These are phyloP conservation scores for Drosophila yakuba DNA, from an alignment of 1,140 invertebrate species.

Conservation along the genomic window DNA sequence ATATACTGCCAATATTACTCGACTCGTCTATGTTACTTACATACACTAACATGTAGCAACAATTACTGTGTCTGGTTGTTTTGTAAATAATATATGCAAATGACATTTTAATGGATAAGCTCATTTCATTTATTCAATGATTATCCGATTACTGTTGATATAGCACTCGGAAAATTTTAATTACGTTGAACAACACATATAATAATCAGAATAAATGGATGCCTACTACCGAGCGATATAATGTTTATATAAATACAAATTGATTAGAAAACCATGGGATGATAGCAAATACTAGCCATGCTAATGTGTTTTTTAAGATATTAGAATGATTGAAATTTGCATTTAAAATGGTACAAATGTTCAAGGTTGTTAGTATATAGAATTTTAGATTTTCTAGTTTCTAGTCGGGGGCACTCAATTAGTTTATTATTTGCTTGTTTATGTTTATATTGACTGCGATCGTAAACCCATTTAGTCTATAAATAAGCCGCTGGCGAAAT, in stretches of 20 bases:
- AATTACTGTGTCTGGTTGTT: neutral
- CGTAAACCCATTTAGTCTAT: slow-evolving; percentile 25
- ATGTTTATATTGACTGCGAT: slow-evolving; percentile 29
- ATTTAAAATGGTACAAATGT: neutral
- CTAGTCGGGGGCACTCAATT: slow-evolving; percentile 7
- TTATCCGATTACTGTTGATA: neutral
- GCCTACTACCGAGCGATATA: neutral
- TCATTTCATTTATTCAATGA: neutral
- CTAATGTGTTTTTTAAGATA: neutral
- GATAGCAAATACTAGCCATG: no score
- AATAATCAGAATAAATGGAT: neutral
- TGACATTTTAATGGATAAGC: slow-evolving; percentile 1
- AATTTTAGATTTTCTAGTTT: slow-evolving; percentile 8
- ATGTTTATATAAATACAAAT: neutral
- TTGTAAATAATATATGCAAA: neutral
- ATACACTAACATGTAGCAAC: neutral
- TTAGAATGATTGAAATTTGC: neutral
- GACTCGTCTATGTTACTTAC: neutral
- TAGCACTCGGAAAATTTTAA: neutral
- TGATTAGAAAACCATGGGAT: neutral
- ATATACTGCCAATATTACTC: neutral
- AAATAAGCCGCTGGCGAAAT: slow-evolving; percentile 1
- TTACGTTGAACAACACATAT: no score
- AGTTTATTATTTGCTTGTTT: slow-evolving; percentile 29
- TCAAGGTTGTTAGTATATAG: slow-evolving; percentile 2